Evolutionary conservation across 2,888 invertebrate genomes (phyloP).

Genomic region (Actias luna): DNA sequence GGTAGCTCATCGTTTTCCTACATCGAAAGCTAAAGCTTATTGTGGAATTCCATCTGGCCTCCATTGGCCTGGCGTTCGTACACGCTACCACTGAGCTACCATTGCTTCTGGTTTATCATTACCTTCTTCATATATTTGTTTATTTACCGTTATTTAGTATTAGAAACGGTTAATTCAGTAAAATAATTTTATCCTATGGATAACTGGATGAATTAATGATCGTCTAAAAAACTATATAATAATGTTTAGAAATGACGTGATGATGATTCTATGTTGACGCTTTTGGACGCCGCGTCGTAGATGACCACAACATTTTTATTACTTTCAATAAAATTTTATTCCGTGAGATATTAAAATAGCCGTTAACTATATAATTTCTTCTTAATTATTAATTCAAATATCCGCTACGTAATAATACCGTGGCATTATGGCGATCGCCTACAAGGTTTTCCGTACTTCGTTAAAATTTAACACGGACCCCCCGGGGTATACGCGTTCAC

Average conservation of each 20-base stretch:
- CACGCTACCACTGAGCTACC: no score
- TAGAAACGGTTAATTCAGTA: no score
- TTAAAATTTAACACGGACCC: slow-evolving; percentile 1
- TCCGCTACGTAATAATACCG: background rate
- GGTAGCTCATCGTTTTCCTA: no score
- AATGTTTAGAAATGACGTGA: background rate
- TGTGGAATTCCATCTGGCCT: no score
- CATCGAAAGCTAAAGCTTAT: no score
- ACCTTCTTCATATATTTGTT: no score
- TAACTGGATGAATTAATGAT: no score
- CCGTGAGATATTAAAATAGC: background rate
- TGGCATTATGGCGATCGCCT: background rate
- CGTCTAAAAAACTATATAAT: background rate
- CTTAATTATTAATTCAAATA: background rate
- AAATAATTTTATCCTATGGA: no score
- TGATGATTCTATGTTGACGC: background rate
- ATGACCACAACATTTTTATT: background rate
- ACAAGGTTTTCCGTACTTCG: slow-evolving; percentile 5
- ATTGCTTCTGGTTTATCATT: no score
- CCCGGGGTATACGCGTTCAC: background rate
- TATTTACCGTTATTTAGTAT: no score
- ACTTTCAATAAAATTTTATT: background rate
- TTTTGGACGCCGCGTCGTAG: background rate
- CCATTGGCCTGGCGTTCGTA: no score
- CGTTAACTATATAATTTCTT: background rate